These are phyloP conservation scores for Polypterus senegalus DNA, from an alignment of 2,113 vertebrate species.

Conservation along the genomic window DNA sequence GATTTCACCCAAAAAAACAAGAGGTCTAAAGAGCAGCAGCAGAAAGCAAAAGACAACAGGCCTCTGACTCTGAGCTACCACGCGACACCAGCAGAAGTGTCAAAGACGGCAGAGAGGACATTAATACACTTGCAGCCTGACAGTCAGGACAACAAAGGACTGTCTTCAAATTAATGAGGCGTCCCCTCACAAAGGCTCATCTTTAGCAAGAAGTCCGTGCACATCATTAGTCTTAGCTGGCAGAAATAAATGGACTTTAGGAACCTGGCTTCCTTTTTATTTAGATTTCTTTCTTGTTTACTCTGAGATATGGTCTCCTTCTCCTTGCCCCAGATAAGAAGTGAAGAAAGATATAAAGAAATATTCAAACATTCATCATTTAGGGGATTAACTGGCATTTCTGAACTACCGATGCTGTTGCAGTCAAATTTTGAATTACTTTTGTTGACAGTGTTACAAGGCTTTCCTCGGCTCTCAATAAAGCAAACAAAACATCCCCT, in stretches of 20 bases:
- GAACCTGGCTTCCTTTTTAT: constrained; percentile 26
- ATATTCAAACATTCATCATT: constrained; percentile 22
- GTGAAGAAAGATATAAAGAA: constrained; percentile 18
- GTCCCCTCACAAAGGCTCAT: constrained; percentile 10
- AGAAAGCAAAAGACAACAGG: constrained; percentile 34
- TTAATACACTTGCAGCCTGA: constrained; percentile 6
- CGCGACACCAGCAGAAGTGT: constrained; percentile 9
- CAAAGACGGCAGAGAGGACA: constrained; percentile 8
- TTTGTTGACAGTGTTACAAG: too few species aligned
- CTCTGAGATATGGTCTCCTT: constrained; percentile 18
- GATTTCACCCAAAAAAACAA: constrained; percentile 32
- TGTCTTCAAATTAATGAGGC: constrained; percentile 18
- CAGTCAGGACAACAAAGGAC: constrained; percentile 17
- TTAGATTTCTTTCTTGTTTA: constrained; percentile 31
- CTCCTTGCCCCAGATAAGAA: constrained; percentile 20
- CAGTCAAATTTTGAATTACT: too few species aligned
- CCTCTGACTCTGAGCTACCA: constrained; percentile 24
- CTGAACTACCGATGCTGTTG: too few species aligned
- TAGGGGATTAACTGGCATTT: too few species aligned
- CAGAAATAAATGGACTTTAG: constrained; percentile 42
- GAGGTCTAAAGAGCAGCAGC: constrained; percentile 9
- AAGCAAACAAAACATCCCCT: too few species aligned
- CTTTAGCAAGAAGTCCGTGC: constrained; percentile 23
- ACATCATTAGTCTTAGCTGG: constrained; percentile 30
- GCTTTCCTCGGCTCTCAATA: too few species aligned